Evolutionary conservation across 2,113 vertebrate genomes (phyloP).

Genomic region (Lucifuga dentata): DNA sequence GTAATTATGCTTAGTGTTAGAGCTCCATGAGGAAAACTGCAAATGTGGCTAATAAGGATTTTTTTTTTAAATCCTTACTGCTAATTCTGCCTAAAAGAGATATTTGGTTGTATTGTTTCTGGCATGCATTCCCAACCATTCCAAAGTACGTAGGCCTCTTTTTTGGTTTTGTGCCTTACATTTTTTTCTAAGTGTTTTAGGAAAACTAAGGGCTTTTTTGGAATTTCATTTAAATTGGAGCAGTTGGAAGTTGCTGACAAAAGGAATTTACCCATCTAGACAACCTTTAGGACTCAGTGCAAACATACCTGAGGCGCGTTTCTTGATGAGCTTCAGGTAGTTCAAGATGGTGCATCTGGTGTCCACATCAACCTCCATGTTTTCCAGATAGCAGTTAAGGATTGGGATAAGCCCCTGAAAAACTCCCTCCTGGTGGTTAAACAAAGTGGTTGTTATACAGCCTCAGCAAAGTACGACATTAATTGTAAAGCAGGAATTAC

Average conservation of each 20-base stretch:
- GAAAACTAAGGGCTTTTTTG: no score
- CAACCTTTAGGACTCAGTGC: not conserved
- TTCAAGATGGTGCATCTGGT: slow-evolving; percentile 98
- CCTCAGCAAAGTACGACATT: not conserved
- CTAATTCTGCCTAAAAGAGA: no score
- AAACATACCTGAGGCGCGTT: slow-evolving; percentile 93
- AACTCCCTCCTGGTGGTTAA: slow-evolving; percentile 88
- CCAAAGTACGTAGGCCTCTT: no score
- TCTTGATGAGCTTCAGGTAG: slow-evolving; percentile 98
- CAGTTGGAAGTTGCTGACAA: no score
- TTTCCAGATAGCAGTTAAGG: slow-evolving; percentile 97
- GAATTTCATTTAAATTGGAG: no score
- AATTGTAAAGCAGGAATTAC: slow-evolving; percentile 66
- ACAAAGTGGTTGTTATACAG: not conserved
- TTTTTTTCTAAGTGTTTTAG: no score
- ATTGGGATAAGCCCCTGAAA: slow-evolving; percentile 97
- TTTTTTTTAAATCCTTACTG: not conserved
- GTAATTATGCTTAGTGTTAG: not conserved
- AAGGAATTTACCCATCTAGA: not conserved
- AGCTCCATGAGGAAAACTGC: not conserved
- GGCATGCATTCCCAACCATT: no score
- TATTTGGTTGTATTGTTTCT: no score
- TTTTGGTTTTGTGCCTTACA: no score
- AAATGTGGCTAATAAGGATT: not conserved
- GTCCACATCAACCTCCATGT: slow-evolving; percentile 99